Base-by-base conservation (phyloP, 1,140 invertebrate species). In the Diorhabda carinulata region DNA sequence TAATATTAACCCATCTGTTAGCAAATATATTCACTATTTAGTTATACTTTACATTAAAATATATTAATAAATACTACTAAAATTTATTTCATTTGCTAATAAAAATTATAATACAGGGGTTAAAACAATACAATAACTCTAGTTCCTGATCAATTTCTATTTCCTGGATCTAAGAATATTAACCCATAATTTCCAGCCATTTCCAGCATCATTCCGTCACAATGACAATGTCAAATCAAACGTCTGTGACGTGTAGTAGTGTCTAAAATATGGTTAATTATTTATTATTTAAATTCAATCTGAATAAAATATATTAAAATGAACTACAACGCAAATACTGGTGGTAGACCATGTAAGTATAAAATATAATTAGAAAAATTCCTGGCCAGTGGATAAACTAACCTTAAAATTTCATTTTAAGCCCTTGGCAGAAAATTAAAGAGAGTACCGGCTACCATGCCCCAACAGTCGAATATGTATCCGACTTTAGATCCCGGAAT, bases 381-480 rank as follows among this genome's bases (percentile, higher is more conserved):
- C 25, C 67, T 72, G 52, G 43, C 5, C 40, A 57, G 3, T 57
- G 42, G 25, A 8, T 59, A 44, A 45, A 43, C 9, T 69, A 69
- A 70, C 67, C 63, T 62, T 56, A 25, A 25, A 25, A 25, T 45
- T 42, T 60, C 42, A 45, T 66, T 75, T 78, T 68, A 66, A 78
- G 82, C 81, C 47, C 72, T 77, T 67, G 80, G 79, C 7, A 77
- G 86, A 9, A 89, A 89, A 77, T 79, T 85, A 0, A 87, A 89
- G 78, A 81, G 87, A 5, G 87, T 89, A 5, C 76, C 43, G 66
- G 75, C 52, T 6, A 82, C 43, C 6, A 42, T 9, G 77, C 82
- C 71, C 67, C 65, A 78, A 64, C 81, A 72, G 68, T 64, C 78
- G 63, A 72, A 73, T 57, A 25, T 76, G 8, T 78, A 78, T 67